A percentile compares a stretch with the other conserved stretches of the same genome.
Evolutionary conservation across 2,797 vertebrate genomes (phyloP).

Genomic region (Cossypha polioptera): DNA sequence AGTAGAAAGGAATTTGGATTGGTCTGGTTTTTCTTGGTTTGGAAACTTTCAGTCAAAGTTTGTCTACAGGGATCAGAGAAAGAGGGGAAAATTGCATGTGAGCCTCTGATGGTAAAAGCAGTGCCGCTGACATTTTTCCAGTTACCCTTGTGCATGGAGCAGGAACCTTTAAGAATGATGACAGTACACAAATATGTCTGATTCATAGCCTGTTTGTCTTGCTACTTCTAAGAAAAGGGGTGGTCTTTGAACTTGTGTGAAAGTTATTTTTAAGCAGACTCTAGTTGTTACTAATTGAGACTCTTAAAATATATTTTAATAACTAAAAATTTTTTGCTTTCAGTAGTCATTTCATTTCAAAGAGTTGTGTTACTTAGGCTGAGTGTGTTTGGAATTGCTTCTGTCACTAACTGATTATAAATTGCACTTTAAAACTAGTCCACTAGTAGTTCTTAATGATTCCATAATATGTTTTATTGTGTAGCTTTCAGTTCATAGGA

Average conservation of each 20-base stretch:
- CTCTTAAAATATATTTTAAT: neutral
- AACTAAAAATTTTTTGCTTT: neutral
- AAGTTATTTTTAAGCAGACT: neutral
- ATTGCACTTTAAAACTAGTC: neutral
- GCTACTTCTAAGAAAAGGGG: neutral
- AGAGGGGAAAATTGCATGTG: accelerated
- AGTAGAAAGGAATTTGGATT: neutral
- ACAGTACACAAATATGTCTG: neutral
- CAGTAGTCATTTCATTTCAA: neutral
- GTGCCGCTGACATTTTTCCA: neutral
- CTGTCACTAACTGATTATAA: neutral
- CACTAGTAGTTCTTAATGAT: neutral
- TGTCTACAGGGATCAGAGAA: neutral
- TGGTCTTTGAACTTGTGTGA: neutral
- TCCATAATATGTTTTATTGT: neutral
- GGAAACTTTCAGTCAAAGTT: neutral
- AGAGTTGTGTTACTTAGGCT: neutral
- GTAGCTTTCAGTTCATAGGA: neutral
- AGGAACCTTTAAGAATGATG: neutral
- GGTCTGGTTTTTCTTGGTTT: neutral
- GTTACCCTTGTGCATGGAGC: neutral
- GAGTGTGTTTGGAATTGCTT: neutral
- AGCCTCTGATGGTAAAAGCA: neutral
- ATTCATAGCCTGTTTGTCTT: neutral
- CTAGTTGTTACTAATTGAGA: neutral